Percentiles rank a stretch among this genome's conserved stretches.
Conservation (phyloP, 1,140 invertebrate genomes). For the Ips typographus region DNA sequence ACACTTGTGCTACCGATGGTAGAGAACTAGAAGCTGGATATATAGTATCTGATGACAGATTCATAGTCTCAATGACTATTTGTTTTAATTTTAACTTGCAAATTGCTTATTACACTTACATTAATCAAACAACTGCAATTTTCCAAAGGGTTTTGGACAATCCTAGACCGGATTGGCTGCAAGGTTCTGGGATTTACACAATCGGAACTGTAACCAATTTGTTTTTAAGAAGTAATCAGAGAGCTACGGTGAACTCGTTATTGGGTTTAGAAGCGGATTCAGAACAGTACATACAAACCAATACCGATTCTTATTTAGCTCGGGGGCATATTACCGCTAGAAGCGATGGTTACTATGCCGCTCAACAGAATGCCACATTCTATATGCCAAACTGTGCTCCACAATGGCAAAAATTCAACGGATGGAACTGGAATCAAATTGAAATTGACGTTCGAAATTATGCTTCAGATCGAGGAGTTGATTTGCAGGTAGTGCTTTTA, state of each 20-base stretch:
- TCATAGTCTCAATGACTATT: constrained; percentile 39
- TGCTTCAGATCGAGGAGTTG: constrained; percentile 34
- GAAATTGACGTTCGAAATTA: constrained; percentile 54
- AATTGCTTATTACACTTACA: constrained; percentile 40
- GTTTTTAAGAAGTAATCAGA: constrained; percentile 45
- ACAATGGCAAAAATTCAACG: constrained; percentile 62
- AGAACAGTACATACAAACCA: constrained; percentile 48
- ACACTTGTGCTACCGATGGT: constrained; percentile 44
- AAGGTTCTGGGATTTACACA: constrained; percentile 44
- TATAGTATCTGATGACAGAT: constrained; percentile 33
- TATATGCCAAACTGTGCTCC: constrained; percentile 60
- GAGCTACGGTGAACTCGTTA: constrained; percentile 41
- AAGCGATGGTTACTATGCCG: constrained; percentile 62
- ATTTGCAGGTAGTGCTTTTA: constrained; percentile 44
- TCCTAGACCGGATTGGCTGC: constrained; percentile 43
- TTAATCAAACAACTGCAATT: constrained; percentile 44
- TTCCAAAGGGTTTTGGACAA: constrained; percentile 39
- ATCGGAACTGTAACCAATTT: constrained; percentile 37
- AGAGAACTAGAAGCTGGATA: constrained; percentile 48
- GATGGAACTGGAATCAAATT: constrained; percentile 57
- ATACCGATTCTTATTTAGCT: constrained; percentile 61
- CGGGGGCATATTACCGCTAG: constrained; percentile 68
- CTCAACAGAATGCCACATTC: constrained; percentile 61
- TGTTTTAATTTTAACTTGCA: constrained; percentile 44
- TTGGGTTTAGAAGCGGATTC: constrained; percentile 46